Evolutionary conservation across 92 coral and sea anemone genomes (phyloP).

Genomic region (Siderastrea radians): DNA sequence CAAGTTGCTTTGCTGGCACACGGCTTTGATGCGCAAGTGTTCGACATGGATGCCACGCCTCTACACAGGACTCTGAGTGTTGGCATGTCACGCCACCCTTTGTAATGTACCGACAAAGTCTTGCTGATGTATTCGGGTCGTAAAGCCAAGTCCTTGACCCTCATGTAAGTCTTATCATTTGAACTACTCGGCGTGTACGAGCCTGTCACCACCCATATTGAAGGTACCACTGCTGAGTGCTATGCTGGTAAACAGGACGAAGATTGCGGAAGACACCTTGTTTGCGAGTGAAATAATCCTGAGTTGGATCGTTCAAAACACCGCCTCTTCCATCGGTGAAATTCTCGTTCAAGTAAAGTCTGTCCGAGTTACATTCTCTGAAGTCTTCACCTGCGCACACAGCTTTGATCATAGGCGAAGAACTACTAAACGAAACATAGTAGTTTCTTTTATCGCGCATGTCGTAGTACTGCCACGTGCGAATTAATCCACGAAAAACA

Average conservation of each 20-base stretch:
- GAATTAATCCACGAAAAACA: conserved; percentile 70
- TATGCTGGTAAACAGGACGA: conserved; percentile 79
- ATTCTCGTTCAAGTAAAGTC: conserved; percentile 68
- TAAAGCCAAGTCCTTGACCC: conserved; percentile 70
- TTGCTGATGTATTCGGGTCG: conserved; percentile 85
- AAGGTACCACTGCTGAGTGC: conserved; percentile 57
- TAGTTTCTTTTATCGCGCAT: conserved; percentile 17
- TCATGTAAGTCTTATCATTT: conserved; percentile 18
- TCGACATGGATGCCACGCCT: conserved; percentile 60
- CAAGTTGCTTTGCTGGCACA: conserved; percentile 65
- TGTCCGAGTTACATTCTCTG: conserved; percentile 80
- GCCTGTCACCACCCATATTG: conserved; percentile 76
- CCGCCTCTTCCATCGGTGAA: conserved; percentile 38
- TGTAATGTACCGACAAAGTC: conserved; percentile 61
- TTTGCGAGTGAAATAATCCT: conserved; percentile 66
- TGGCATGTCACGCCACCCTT: conserved; percentile 58
- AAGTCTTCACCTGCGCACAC: conserved; percentile 84
- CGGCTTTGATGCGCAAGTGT: conserved; percentile 61
- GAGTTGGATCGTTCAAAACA: conserved; percentile 47
- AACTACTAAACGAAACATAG: not conserved
- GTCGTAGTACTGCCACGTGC: conserved; percentile 59
- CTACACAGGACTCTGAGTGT: conserved; percentile 63
- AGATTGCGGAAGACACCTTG: conserved; percentile 56
- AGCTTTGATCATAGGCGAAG: conserved; percentile 59
- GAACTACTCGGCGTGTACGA: conserved; percentile 3